A percentile compares a stretch with the other conserved stretches of the same genome.
Evolutionary conservation across 1,140 invertebrate genomes (phyloP).

Genomic region (Drosophila navojoa): DNA sequence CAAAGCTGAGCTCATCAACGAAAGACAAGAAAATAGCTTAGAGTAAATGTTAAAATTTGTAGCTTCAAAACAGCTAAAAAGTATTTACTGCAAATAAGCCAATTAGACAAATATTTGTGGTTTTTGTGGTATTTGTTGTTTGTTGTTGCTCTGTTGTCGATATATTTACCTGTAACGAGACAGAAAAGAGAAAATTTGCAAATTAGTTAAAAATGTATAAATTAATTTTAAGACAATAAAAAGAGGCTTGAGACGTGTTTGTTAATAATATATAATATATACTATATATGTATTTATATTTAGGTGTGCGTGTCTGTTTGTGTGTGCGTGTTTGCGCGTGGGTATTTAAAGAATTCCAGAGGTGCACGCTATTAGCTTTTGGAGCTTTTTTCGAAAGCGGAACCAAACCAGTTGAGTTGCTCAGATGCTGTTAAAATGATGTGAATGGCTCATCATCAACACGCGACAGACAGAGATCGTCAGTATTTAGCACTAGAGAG

Average conservation of each 20-base stretch:
- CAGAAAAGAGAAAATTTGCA: constrained; percentile 75
- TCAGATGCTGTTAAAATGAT: background rate
- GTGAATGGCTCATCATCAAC: constrained; percentile 35
- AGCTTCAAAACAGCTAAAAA: constrained; percentile 5
- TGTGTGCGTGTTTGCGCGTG: constrained; percentile 25
- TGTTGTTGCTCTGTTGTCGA: constrained; percentile 22
- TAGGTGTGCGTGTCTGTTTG: background rate
- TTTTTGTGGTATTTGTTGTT: background rate
- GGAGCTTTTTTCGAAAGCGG: constrained; percentile 72
- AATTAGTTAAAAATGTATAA: constrained; percentile 74
- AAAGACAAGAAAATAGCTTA: background rate
- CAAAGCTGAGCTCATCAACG: constrained; percentile 38
- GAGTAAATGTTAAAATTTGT: constrained; percentile 3
- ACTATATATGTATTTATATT: background rate
- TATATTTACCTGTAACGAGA: constrained; percentile 75
- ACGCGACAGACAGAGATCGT: constrained; percentile 25
- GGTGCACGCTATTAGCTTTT: constrained; percentile 38
- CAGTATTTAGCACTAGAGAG: background rate
- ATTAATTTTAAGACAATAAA: constrained; percentile 54
- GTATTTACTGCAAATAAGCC: constrained; percentile 21
- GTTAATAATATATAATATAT: constrained; percentile 11
- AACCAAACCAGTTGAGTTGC: constrained; percentile 71
- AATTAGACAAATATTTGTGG: constrained; percentile 25
- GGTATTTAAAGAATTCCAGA: constrained; percentile 57
- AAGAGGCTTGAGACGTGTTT: constrained; percentile 17